Evolutionary conservation across 2,113 vertebrate genomes (phyloP).

Genomic region (Stigmatopora nigra): DNA sequence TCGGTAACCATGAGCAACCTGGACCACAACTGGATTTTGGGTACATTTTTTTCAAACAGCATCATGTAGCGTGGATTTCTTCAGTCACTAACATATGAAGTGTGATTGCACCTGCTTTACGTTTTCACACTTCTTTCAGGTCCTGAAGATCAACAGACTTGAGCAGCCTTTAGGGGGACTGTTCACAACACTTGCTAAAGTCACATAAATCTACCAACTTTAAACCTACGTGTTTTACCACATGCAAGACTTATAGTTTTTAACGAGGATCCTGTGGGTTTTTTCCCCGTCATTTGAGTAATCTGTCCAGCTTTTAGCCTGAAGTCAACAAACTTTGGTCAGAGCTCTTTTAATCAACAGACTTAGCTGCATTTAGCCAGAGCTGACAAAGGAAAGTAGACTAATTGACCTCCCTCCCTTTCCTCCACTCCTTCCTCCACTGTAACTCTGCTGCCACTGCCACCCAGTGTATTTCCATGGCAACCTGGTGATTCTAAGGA

Average conservation of each 20-base stretch:
- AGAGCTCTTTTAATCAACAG: slow-evolving; percentile 45
- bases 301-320: slow-evolving; percentile 26
- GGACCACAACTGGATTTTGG: slow-evolving; percentile 9
- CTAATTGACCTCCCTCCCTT: slow-evolving; percentile 59
- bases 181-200: slow-evolving; percentile 17
- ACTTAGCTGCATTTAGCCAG: slow-evolving; percentile 33
- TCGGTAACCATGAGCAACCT: slow-evolving; percentile 39
- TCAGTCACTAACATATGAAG: background rate
- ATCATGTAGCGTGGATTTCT: background rate
- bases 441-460: slow-evolving; percentile 50
- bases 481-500: slow-evolving; percentile 65
- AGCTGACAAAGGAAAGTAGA: slow-evolving; percentile 54
- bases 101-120: slow-evolving; percentile 1
- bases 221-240: slow-evolving; percentile 12
- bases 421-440: slow-evolving; percentile 43
- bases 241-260: slow-evolving; percentile 5
- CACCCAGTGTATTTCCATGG: slow-evolving; percentile 68
- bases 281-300: slow-evolving; percentile 22
- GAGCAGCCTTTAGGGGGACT: slow-evolving; percentile 4
- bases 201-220: slow-evolving; percentile 24
- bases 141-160: slow-evolving; percentile 2
- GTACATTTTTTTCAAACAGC: background rate
- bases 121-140: slow-evolving; percentile 12
- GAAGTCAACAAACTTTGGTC: slow-evolving; percentile 43
- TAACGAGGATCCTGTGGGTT: slow-evolving; percentile 5